Conservation (phyloP, 2,797 vertebrate species). For the Philypnodon macrostomus region DNA sequence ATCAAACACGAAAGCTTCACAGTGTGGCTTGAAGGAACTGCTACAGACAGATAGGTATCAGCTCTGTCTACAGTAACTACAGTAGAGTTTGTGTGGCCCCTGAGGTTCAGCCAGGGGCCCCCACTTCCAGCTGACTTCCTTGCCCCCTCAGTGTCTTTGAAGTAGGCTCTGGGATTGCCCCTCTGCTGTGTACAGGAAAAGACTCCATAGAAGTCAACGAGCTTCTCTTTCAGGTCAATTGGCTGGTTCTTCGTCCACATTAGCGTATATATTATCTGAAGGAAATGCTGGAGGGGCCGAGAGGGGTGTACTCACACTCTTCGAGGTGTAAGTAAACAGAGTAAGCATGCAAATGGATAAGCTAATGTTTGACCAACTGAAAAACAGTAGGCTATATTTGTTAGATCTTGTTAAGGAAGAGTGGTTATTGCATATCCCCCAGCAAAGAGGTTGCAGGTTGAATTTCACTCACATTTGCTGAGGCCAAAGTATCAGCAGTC, state of each 20-base stretch:
- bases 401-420: no score
- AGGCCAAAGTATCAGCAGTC: no score
- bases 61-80: slow-evolving; percentile 34
- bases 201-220: slow-evolving; percentile 70
- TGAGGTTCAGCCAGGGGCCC: slow-evolving; percentile 35
- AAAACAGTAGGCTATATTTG: no score
- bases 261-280: slow-evolving; percentile 64
- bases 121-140: slow-evolving; percentile 40
- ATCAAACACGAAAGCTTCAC: slow-evolving; percentile 32
- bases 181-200: slow-evolving; percentile 69
- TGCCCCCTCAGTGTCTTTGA: slow-evolving; percentile 44
- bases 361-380: no score
- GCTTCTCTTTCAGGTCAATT: slow-evolving; percentile 75
- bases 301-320: slow-evolving; percentile 22
- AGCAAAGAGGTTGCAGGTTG: no score
- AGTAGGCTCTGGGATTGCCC: slow-evolving; percentile 32
- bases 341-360: no score
- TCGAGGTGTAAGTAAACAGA: slow-evolving; percentile 39
- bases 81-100: slow-evolving; percentile 44
- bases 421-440: no score
- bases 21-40: slow-evolving; percentile 54
- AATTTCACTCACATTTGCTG: no score
- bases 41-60: slow-evolving; percentile 55
- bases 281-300: slow-evolving; percentile 40
- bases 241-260: slow-evolving; percentile 59